Evolutionary conservation across 2,113 vertebrate species (phyloP).

Genomic region (Brachyhypopomus gauderio): DNA sequence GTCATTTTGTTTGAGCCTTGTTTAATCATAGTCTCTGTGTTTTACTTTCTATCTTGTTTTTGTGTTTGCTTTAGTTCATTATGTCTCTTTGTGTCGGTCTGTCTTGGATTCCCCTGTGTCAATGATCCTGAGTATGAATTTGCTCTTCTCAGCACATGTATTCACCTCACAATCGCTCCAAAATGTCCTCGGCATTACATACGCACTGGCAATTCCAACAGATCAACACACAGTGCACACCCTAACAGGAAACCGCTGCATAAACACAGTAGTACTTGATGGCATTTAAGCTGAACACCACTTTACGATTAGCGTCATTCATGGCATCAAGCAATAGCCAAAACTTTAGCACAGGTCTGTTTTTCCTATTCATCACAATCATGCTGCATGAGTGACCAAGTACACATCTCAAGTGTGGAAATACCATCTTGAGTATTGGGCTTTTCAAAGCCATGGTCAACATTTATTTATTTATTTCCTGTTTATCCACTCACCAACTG

Average conservation of each 20-base stretch:
- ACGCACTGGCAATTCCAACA: not conserved
- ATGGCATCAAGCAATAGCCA: not conserved
- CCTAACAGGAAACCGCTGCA: slow-evolving; percentile 17
- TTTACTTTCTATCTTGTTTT: too few relatives aligned
- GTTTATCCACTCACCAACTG: not conserved
- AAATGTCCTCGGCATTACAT: too few relatives aligned
- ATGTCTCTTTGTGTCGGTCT: too few relatives aligned
- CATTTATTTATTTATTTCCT: not conserved
- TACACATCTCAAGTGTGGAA: not conserved
- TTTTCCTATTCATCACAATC: slow-evolving; percentile 1
- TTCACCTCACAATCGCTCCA: too few relatives aligned
- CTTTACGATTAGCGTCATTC: not conserved
- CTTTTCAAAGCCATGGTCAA: not conserved
- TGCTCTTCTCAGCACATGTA: too few relatives aligned
- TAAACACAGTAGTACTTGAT: slow-evolving; percentile 15
- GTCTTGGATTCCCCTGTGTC: too few relatives aligned
- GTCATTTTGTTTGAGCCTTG: too few relatives aligned
- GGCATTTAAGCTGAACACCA: not conserved
- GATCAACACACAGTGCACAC: not conserved
- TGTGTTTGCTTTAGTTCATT: too few relatives aligned
- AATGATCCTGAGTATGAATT: too few relatives aligned
- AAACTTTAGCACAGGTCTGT: not conserved
- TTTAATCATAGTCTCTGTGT: too few relatives aligned
- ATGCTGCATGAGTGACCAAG: not conserved
- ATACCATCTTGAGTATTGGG: not conserved